Evolutionary conservation across 1,140 invertebrate genomes (phyloP), one percentile per base, ranked within the genome.

Genomic region (Tenebrio molitor): DNA sequence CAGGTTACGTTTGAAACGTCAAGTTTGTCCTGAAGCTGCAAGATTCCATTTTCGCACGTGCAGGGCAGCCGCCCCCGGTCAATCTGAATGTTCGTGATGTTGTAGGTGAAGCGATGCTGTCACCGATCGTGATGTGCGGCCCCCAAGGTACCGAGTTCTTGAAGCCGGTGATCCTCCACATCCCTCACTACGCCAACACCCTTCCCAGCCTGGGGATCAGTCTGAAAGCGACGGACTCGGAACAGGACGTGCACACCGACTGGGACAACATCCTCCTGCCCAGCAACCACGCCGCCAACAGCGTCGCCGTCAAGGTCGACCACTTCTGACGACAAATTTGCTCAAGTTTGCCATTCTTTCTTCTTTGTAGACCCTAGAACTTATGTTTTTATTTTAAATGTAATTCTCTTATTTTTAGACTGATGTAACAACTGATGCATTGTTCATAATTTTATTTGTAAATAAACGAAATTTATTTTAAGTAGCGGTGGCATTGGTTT

Each of bases 51-150:
- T n/a, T n/a, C n/a, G n/a, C n/a, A n/a, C n/a, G n/a, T n/a, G n/a
- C n/a, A n/a, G n/a, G n/a, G n/a, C n/a, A n/a, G n/a, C n/a, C n/a
- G n/a, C n/a, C n/a, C n/a, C n/a, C n/a, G n/a, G n/a, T n/a, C n/a
- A n/a, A n/a, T 29, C 8, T 29, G 8, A 17, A 46, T 74, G 66
- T 71, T 73, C 75, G 29, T 74, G 68, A 14, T 74, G 73, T 83
- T 83, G 12, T 82, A 96, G 95, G 95, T 90, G 95, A 97, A 88
- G 93, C 93, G 36, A 89, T 97, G 84, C 87, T 97, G 58, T 96
- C 94, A 79, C 96, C 96, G 41, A 86, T 97, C 74, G 95, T 97
- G 76, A 95, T 97, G 92, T 97, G 95, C 86, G 96, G 96, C 58
- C 96, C 96, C 7, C 93, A 95, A 85, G 95, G 95, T 65, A 88